These are phyloP conservation scores for Ametastegia equiseti DNA, from an alignment of 2,888 invertebrate species.

Conservation along the genomic window DNA sequence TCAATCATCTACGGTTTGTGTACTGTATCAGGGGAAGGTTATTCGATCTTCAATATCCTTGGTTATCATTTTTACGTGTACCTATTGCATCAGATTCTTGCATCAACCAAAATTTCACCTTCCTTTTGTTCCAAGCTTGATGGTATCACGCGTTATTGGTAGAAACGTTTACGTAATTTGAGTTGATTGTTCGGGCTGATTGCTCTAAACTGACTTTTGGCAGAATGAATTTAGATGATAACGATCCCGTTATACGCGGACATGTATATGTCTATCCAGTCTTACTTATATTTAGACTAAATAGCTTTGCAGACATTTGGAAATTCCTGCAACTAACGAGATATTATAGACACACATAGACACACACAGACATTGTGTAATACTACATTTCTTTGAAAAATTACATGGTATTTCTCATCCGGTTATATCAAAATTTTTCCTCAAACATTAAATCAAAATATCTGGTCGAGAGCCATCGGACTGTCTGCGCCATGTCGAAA, in stretches of 20 bases:
- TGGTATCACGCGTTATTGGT: background rate
- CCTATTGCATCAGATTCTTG: slow-evolving; percentile 31
- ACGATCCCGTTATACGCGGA: background rate
- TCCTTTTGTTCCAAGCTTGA: background rate
- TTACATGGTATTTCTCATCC: background rate
- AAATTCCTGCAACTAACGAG: background rate
- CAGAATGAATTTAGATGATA: background rate
- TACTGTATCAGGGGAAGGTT: slow-evolving; percentile 18
- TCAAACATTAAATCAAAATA: slow-evolving; percentile 3
- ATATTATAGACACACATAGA: background rate
- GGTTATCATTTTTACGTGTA: slow-evolving; percentile 17
- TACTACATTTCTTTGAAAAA: background rate
- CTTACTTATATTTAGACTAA: background rate
- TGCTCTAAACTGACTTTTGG: background rate
- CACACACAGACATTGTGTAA: background rate
- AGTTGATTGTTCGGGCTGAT: background rate
- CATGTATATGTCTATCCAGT: background rate
- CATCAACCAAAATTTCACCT: slow-evolving; percentile 26
- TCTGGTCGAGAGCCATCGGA: background rate
- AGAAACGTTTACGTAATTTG: background rate
- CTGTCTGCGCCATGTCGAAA: background rate
- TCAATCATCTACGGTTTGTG: background rate
- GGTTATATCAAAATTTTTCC: background rate
- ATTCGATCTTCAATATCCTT: slow-evolving; percentile 10
- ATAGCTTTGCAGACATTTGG: background rate